Evolutionary conservation across 2,113 vertebrate genomes (phyloP).

Genomic region (Anseranas semipalmata): DNA sequence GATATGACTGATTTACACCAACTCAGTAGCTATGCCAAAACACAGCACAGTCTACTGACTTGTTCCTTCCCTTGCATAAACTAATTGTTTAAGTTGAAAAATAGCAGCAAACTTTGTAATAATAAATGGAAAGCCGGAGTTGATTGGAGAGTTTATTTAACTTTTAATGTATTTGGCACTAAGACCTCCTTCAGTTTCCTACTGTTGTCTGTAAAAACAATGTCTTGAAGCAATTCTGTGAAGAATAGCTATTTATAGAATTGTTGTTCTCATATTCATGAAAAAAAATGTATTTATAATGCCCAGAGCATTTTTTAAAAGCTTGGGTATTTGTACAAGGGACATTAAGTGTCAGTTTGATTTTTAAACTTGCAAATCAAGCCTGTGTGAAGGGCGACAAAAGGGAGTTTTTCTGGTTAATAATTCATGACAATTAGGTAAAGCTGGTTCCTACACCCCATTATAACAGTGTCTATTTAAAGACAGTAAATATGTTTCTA

Average conservation of each 20-base stretch:
- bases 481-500: background rate
- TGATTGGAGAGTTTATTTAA: conserved; percentile 56
- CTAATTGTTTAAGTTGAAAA: conserved; percentile 11
- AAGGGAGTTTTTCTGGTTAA: conserved; percentile 63
- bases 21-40: background rate
- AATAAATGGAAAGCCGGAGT: conserved; percentile 49
- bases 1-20: background rate
- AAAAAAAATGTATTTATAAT: conserved; percentile 71
- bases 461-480: conserved; percentile 52
- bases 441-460: conserved; percentile 35
- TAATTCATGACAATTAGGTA: conserved; percentile 72
- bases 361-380: conserved; percentile 77
- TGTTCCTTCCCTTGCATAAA: conserved; percentile 39
- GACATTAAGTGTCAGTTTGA: conserved; percentile 67
- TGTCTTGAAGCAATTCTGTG: conserved; percentile 65
- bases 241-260: conserved; percentile 75
- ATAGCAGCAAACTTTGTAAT: background rate
- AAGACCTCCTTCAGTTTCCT: conserved; percentile 74
- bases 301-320: conserved; percentile 67
- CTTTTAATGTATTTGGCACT: conserved; percentile 66
- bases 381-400: conserved; percentile 52
- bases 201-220: conserved; percentile 81
- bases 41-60: background rate
- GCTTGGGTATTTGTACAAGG: conserved; percentile 66
- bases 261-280: conserved; percentile 65